These are phyloP conservation scores for Crenuchus spilurus DNA, from an alignment of 2,797 vertebrate species.

Conservation along the genomic window DNA sequence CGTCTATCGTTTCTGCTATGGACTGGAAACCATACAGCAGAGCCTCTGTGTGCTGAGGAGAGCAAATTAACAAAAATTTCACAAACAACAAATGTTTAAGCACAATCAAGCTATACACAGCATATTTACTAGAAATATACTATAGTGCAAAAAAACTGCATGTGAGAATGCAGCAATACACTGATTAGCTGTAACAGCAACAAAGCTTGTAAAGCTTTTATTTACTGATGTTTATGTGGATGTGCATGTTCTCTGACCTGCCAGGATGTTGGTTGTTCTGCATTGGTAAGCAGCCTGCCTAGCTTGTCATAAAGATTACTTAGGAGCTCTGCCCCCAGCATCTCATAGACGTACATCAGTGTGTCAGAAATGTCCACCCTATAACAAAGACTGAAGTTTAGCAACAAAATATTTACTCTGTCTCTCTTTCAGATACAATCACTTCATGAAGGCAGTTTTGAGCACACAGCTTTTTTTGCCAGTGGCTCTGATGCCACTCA, in stretches of 20 bases:
- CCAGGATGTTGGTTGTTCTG: conserved; percentile 92
- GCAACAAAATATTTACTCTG: not conserved
- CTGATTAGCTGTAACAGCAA: not conserved
- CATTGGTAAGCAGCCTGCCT: conserved; percentile 91
- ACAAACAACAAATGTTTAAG: not conserved
- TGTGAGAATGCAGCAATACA: not conserved
- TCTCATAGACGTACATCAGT: conserved; percentile 98
- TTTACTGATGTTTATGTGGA: conserved; percentile 40
- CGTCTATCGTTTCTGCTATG: conserved; percentile 96
- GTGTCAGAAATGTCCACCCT: conserved; percentile 99
- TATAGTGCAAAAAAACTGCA: not conserved
- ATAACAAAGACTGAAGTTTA: conserved; percentile 44
- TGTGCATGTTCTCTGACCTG: conserved; percentile 81
- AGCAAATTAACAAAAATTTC: not conserved
- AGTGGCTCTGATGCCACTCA: conserved; percentile 42
- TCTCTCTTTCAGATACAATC: not conserved
- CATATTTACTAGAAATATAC: not conserved
- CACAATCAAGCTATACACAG: too few relatives aligned
- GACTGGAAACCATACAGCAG: conserved; percentile 98
- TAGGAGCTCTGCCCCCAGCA: conserved; percentile 95
- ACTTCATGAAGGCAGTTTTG: not conserved
- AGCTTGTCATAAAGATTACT: conserved; percentile 98
- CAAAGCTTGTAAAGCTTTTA: not conserved
- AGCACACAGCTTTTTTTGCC: conserved; percentile 9
- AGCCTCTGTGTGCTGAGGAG: conserved; percentile 89